Base-by-base conservation (phyloP, 2,113 vertebrate species). In the Microcebus ravelobensis region DNA sequence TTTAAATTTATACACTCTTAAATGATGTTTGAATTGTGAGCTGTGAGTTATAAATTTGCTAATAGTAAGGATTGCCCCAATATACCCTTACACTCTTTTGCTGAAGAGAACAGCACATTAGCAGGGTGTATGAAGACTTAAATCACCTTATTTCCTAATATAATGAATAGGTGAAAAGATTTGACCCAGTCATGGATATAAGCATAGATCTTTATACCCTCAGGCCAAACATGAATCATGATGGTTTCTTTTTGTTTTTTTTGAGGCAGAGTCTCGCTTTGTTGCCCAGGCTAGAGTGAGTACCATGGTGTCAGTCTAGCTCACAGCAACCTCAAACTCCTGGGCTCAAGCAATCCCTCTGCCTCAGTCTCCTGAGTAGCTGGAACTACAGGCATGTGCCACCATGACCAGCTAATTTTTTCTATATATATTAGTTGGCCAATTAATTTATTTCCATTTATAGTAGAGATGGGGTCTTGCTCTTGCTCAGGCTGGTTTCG, bases 1-100 rank as follows among this genome's bases (percentile, higher is more conserved):
- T 96, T 94, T 34, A 87, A 88, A 25, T 82, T 79, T 74, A 80
- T 31, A 83, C 18, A 87, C 15, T 93, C 65, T 89, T 61, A 87
- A 85, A 68, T 93, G 63, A 57, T 86, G 4, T 77, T 48, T 87
- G 12, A 9, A 59, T 83, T 80, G 27, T 87, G 70, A 87, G 13
- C 10, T 12, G 1, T 73, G n/a, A 74, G n/a, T 70, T 80, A 39
- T 80, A 52, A 85, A 91, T 88, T 83, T 90, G 77, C 9, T 71
- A 14, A 5, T 71, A 73, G 83, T 55, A 1, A 10, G 85, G 50
- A 59, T 82, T 50, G 6, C 31, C 39, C 20, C n/a, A 27, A 45
- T 70, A 14, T n/a, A 6, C 13, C 9, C 17, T 13, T 18, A 5
- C 9, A 23, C 15, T 71, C 70, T 82, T 86, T n/a, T 14, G 8